phyloP scores from a whole-genome alignment of 2,888 invertebrate genomes.

The Rugalucina vietnamica region DNA sequence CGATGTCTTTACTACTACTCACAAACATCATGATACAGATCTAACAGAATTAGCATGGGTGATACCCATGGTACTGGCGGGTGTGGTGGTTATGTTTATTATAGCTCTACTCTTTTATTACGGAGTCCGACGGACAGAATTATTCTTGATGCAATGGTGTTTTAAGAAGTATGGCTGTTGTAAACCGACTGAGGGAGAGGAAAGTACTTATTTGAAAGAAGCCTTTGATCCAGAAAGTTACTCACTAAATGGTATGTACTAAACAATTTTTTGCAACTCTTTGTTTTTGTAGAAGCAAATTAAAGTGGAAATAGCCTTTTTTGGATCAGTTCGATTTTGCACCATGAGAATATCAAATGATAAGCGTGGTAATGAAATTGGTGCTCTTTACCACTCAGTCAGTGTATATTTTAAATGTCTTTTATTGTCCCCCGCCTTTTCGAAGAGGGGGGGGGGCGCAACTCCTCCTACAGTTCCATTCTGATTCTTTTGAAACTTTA shows the following conservation, averaged over 20 bases:
- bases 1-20: neutral
- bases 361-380: no score
- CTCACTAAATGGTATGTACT: constrained; percentile 14
- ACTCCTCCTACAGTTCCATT: no score
- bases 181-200: neutral
- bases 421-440: no score
- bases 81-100: neutral
- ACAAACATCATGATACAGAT: neutral
- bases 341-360: no score
- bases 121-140: neutral
- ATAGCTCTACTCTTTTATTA: neutral
- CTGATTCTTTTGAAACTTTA: no score
- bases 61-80: neutral
- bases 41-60: constrained; percentile 1
- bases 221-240: constrained; percentile 1
- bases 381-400: no score
- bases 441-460: no score
- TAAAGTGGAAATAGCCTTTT: no score
- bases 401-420: no score
- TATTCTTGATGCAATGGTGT: neutral
- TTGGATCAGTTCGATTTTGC: no score
- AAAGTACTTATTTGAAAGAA: neutral
- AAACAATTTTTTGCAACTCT: no score
- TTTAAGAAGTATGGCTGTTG: constrained; percentile 9
- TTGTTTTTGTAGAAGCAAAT: no score